Evolutionary conservation across 2,888 invertebrate species (phyloP), one percentile per base, ranked within the genome.

Genomic region (Ethmia dodecea): DNA sequence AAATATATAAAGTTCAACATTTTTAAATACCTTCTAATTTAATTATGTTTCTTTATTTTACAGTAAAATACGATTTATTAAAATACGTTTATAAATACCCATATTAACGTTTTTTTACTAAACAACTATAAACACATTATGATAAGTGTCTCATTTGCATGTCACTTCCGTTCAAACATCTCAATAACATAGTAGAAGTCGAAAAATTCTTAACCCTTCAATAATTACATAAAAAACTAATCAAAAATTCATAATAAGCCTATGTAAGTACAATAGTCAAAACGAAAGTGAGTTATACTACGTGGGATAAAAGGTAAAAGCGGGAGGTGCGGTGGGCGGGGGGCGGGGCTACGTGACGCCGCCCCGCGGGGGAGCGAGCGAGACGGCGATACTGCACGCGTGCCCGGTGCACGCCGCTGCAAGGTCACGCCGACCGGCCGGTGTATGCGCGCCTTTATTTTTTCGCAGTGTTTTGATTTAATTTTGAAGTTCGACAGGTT

Each of bases 321-420:
- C 68, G 65, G 71, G 70, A 54, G 67, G 63, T 47, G 70, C 57
- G 71, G 72, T 71, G 70, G 78, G 80, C 78, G 81, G 79, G 73
- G 78, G 79, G 80, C 75, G 80, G 76, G 60, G 73, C 69, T 52
- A 35, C 13, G 37, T 40, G 60, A 41, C 64, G 43, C 70, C 72
- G 67, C 73, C 69, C 51, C 44, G 39, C n/a, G 33, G 39, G 36
- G 42, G 45, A 45, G 39, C 37, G 36, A 38, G 43, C 35, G 60
- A 52, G 64, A 47, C 64, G 53, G 64, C 60, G 34, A 48, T 49
- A 54, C 35, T 37, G 28, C 34, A 37, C 38, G 20, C 35, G 38
- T 37, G 46, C 45, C 46, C 49, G 50, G 47, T 43, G 55, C 59
- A 38, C 38, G 43, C 41, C 62, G 62, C 39, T 72, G 77, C 78